Base-by-base conservation (phyloP, 2,797 vertebrate genomes). In the Periophthalmus magnuspinnatus region DNA sequence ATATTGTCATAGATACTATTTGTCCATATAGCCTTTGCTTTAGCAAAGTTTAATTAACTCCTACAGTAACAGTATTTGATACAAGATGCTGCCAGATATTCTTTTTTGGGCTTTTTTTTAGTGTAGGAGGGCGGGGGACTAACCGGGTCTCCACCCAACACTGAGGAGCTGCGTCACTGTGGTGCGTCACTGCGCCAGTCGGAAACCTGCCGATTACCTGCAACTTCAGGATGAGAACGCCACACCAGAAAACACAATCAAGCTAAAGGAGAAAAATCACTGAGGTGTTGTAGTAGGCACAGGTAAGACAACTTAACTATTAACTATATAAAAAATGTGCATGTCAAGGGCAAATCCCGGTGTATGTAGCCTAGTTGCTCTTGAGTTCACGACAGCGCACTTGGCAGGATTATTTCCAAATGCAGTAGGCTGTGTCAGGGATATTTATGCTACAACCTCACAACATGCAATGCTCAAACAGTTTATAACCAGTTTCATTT, bases 171-270 rank as follows among this genome's bases (percentile, higher is more conserved):
- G 71, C 81, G 88, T 90, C 90, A 90, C 75, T 72, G 75, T 38
- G 63, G 69, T 85, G 86, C 86, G 89, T 85, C 88, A 86, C 70
- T 77, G 83, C 83, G 82, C 80, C 86, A 67, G 77, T 55, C 54
- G 80, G 82, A 84, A 81, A 82, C 84, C 80, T 65, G 54, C 61
- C 75, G 68, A 73, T 36, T 68, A 65, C 66, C 66, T 74, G 57
- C 64, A 67, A 78, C 54, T 69, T 24, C 52, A 38, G 70, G 24
- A 55, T 59, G 75, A 82, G 82, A 79, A 70, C 77, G 70, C 74
- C 71, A 75, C 22, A 17, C 38, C 22, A 78, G 73, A 79, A 54
- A 52, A 70, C 65, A 57, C 33, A 56, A 66, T 7, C 71, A n/a
- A 38, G 52, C 3, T 67, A 9, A 78, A 76, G 74, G 78, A 68